These are phyloP conservation scores for Pangasius macronema DNA, from an alignment of 2,797 vertebrate species.

Conservation along the genomic window DNA sequence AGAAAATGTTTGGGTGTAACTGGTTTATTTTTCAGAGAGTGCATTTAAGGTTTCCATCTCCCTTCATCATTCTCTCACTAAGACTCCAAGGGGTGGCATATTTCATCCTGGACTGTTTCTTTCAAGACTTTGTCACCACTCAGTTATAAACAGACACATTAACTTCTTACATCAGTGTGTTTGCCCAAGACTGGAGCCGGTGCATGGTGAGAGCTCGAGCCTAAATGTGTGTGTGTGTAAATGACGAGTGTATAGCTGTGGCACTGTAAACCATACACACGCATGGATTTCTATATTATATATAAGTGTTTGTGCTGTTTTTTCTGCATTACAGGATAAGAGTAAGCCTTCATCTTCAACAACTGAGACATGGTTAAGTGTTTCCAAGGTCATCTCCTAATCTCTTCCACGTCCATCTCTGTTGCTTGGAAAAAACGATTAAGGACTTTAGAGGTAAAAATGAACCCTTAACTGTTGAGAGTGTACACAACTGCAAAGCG, in stretches of 20 bases:
- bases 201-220: slow-evolving; percentile 10
- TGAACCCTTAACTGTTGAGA: not conserved
- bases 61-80: slow-evolving; percentile 53
- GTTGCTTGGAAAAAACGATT: too few species aligned
- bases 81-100: slow-evolving; percentile 48
- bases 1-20: slow-evolving; percentile 48
- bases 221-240: slow-evolving; percentile 14
- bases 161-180: slow-evolving; percentile 43
- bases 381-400: not conserved
- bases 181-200: slow-evolving; percentile 39
- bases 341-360: not conserved
- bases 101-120: slow-evolving; percentile 63
- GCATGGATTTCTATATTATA: not conserved
- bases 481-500: not conserved
- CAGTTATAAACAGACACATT: slow-evolving; percentile 59
- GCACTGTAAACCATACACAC: not conserved
- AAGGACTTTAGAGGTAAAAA: not conserved
- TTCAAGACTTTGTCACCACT: slow-evolving; percentile 60
- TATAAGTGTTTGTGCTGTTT: not conserved
- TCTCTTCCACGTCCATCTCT: not conserved
- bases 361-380: not conserved
- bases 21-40: slow-evolving; percentile 64
- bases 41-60: slow-evolving; percentile 59
- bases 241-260: not conserved
- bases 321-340: not conserved